Evolutionary conservation across 2,797 vertebrate species (phyloP), one percentile per base, ranked within the genome.

Genomic region (Xyrichtys novacula): DNA sequence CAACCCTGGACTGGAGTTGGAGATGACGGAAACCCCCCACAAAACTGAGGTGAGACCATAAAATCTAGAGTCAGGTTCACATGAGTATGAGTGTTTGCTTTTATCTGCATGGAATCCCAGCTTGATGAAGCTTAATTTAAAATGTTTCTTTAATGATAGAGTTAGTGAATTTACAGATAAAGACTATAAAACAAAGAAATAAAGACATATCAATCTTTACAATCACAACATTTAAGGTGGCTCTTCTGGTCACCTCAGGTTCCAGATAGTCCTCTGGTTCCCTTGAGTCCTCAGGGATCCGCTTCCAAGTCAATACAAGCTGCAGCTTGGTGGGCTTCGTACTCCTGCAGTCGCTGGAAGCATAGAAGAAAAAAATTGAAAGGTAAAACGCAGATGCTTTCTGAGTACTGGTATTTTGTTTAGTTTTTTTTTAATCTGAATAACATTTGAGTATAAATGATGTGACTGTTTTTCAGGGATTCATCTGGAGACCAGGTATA

Each of bases 301-400:
- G n/a, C 14, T 53, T 22, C 53, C 0, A 56, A 53, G 15, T 71
- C 68, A 7, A 25, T 58, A 22, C 74, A 49, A 53, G 66, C 74
- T n/a, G 68, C 72, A 2, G 70, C 67, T 29, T 66, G 70, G 1
- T 87, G 87, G 87, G 57, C 73, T 0, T 87, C 76, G 0, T 91
- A 90, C 52, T 78, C 84, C 19, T 69, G 74, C 19, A 42, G 83
- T 26, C 87, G 89, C 20, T 84, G 90, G 90, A 90, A 61, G 1
- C 81, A 86, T 38, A 79, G 47, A 16, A 84, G 54, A 52, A 78
- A 65, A 52, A 84, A 81, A 12, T 23, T 71, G 6, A 4, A 25
- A 38, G 78, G 78, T 81, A 23, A 52, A 1, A 5, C 11, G 3
- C 15, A 12, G 14, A 43, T 2, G 22, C 29, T 10, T 17, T n/a